Evolutionary conservation across 2,888 invertebrate species (phyloP), one percentile per base, ranked within the genome.

Genomic region (Patella caerulea): DNA sequence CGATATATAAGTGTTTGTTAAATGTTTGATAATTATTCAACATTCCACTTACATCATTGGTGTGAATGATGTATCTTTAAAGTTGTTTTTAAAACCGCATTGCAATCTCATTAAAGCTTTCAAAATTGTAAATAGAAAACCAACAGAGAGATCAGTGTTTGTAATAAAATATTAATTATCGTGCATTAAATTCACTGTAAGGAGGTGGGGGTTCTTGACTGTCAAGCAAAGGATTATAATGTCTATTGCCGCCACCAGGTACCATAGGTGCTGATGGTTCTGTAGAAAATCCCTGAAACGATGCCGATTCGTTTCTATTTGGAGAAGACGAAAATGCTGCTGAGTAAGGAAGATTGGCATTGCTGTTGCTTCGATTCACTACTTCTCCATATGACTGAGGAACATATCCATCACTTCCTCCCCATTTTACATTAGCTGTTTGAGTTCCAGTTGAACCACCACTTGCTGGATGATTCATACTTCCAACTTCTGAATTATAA

Each of bases 401-500:
- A 7, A 24, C 65, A 24, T 65, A 65, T 12, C 65, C 65, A 14
- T 71, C 74, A 1, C 79, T 77, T 19, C 81, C 81, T 14, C 81
- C 81, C 81, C 81, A 81, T 54, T 78, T 81, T 12, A 24, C 19
- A 65, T 19, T 24, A 19, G 19, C 65, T 24, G 65, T 12, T 11
- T 65, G 65, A 65, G 65, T 11, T 12, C 65, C 65, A 24, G 65
- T 24, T 17, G 56, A 52, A 55, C 69, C 52, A 15, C 19, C 59
- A 54, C 77, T 45, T 0, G 81, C 81, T 34, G 81, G 81, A 71
- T 81, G 81, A 34, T 45, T 78, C 17, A 78, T 76, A 7, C 78
- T 74, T 72, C 81, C 78, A 54, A 81, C 81, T 34, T 81, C 81
- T 1, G 79, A 79, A 17, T 81, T 81, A 71, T 78, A 78, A 73